Conservation (phyloP, 1,140 invertebrate genomes). For the Agrilus planipennis region DNA sequence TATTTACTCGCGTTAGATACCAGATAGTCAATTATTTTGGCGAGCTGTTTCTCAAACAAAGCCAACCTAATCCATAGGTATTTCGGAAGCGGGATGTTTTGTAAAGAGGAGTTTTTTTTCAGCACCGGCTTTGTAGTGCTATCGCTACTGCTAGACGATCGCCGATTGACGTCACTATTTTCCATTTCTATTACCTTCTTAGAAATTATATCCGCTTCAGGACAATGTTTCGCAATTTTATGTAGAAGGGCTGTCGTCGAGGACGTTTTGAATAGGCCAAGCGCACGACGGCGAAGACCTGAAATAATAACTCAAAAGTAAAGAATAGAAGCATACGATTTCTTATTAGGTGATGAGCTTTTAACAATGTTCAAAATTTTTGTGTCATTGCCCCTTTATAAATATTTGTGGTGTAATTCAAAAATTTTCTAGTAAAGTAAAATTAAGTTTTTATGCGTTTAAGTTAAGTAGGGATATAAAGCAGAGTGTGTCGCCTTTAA, state of each 20-base stretch:
- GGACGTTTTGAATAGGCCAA: conserved; percentile 78
- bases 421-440: too few relatives aligned
- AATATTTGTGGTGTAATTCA: too few relatives aligned
- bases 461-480: too few relatives aligned
- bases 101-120: conserved; percentile 48
- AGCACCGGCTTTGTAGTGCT: conserved; percentile 55
- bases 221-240: conserved; percentile 71
- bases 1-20: conserved; percentile 69
- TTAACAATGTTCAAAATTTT: too few relatives aligned
- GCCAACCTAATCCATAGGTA: conserved; percentile 86
- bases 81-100: conserved; percentile 38
- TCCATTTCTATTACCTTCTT: conserved; percentile 58
- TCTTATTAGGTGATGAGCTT: too few relatives aligned
- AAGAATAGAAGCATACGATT: too few relatives aligned
- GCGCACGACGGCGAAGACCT: conserved; percentile 43
- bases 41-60: conserved; percentile 74
- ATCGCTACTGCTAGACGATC: conserved; percentile 67
- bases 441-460: too few relatives aligned
- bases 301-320: conserved; percentile 10
- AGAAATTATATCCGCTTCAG: conserved; percentile 61
- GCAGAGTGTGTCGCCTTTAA: too few relatives aligned
- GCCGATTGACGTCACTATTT: conserved; percentile 49
- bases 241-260: conserved; percentile 82
- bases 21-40: conserved; percentile 77
- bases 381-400: too few relatives aligned